Base-by-base conservation (phyloP, 2,797 vertebrate species). In the Setipinna tenuifilis region DNA sequence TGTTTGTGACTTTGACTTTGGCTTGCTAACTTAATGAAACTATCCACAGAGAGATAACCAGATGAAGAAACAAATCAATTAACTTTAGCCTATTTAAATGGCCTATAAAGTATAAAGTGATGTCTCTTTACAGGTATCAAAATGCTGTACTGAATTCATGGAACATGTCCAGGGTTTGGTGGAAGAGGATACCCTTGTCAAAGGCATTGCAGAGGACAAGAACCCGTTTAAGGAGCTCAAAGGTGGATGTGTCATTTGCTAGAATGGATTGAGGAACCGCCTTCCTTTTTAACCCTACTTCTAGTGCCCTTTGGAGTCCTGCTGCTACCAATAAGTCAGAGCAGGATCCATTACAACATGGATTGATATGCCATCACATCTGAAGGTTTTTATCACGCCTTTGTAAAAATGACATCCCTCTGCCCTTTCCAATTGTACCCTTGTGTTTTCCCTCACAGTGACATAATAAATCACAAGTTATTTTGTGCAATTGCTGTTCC, bases 181-280 rank as follows among this genome's bases (percentile, higher is more conserved):
- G 87, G 97, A 97, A 0, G 98, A 98, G 82, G 98, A 99, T 90
- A 96, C 93, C 54, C 95, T 99, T 65, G 95, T 99, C 89, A 99
- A 98, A 93, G 98, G 98, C 80, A 97, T 99, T 88, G 91, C 98
- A 41, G 98, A 99, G 91, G 98, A 98, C 48, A 98, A 98, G 94
- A 99, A 99, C 90, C 98, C 98, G 50, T 99, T 99, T 93, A 99
- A 99, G 93, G 98, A 99, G 90, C 7, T 85, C 88, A 99, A 99
- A 94, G 98, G 98, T 86, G 98, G 98, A 91, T 99, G 98, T 89
- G 91, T 98, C 88, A 94, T 99, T 94, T 97, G 96, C 84, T 99
- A 95, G 95, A 90, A 84, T 83, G 88, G 87, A 94, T 89, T 84
- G 87, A 93, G 89, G 89, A 93, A 90, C 90, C 90, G 35, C 23